phyloP scores from a whole-genome alignment of 2,113 vertebrate species.

The Catagonus wagneri region DNA sequence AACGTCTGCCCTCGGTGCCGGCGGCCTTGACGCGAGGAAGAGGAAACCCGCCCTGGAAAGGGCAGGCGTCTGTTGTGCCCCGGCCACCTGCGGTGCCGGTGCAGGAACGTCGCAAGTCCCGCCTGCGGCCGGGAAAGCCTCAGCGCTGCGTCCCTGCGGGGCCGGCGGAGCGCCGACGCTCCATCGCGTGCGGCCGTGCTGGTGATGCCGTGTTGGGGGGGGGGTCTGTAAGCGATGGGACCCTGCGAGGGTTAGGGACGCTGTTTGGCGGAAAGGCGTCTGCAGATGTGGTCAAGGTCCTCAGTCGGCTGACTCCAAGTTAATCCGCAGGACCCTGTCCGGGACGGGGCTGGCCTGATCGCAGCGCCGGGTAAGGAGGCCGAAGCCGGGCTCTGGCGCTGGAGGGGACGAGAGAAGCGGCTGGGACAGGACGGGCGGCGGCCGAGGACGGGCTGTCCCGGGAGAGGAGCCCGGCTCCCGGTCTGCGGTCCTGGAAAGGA shows the following conservation, averaged over 20 bases:
- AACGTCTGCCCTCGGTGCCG: background rate
- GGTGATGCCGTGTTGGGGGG: too few relatives aligned
- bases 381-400: background rate
- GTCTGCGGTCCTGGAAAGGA: background rate
- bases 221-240: background rate
- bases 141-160: background rate
- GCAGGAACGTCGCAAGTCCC: background rate
- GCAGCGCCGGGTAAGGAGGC: background rate
- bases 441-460: background rate
- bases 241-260: fast-evolving
- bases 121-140: background rate
- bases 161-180: too few relatives aligned
- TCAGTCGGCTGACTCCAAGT: background rate
- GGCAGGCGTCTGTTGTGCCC: background rate
- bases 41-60: background rate
- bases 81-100: fast-evolving
- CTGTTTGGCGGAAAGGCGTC: background rate
- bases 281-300: background rate
- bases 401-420: background rate
- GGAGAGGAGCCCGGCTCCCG: background rate
- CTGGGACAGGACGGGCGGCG: background rate
- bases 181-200: too few relatives aligned
- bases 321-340: background rate
- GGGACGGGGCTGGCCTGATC: background rate
- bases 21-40: background rate